Evolutionary conservation across 2,113 vertebrate species (phyloP).

Genomic region (Illadopsis cleaveri): DNA sequence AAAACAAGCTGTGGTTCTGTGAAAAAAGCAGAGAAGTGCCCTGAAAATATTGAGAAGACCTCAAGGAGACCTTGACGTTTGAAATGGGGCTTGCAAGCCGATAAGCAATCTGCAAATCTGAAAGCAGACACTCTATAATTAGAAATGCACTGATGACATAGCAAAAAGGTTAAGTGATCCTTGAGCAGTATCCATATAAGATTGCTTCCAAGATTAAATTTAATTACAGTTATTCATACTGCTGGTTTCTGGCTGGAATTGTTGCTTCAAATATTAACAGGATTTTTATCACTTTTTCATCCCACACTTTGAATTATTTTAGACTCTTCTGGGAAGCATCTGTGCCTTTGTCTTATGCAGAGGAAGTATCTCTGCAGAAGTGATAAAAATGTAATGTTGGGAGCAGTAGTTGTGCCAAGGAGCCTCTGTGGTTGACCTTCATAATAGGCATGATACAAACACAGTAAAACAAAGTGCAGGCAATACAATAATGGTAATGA

Average conservation of each 20-base stretch:
- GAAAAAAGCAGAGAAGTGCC: neutral
- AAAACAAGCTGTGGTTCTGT: neutral
- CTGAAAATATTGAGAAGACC: conserved; percentile 19
- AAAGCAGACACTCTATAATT: conserved; percentile 56
- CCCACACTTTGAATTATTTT: conserved; percentile 15
- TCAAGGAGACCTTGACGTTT: conserved; percentile 51
- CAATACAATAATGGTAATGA: neutral
- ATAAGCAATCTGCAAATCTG: conserved; percentile 59
- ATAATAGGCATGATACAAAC: neutral
- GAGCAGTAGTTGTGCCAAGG: neutral
- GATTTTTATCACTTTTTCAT: conserved; percentile 33
- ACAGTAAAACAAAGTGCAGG: neutral
- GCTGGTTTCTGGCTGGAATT: conserved; percentile 49
- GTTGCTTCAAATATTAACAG: conserved; percentile 44
- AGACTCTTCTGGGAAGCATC: conserved; percentile 15
- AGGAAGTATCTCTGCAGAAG: neutral
- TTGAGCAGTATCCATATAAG: conserved; percentile 55
- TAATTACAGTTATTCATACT: conserved; percentile 53
- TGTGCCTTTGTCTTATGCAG: neutral
- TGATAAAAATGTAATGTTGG: neutral
- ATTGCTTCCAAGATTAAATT: conserved; percentile 64
- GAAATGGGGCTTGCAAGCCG: conserved; percentile 20
- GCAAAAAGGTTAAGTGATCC: conserved; percentile 70
- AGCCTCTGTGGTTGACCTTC: neutral
- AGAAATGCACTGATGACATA: conserved; percentile 60